phyloP scores from a whole-genome alignment of 2,888 invertebrate species.

The Andrena fulva region DNA sequence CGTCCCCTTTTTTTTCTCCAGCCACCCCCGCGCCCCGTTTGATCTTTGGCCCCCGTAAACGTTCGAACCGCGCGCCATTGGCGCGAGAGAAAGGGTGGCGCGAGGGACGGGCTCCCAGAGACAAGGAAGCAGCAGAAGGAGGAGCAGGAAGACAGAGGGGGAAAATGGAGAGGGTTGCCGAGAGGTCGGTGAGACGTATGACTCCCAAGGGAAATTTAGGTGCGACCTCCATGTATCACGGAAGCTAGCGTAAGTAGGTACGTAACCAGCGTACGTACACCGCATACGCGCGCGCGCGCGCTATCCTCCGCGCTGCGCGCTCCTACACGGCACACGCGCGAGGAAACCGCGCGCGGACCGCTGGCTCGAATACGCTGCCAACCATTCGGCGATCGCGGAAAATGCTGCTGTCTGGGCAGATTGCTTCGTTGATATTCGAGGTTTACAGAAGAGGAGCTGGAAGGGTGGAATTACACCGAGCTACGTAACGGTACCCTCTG shows the following conservation, averaged over 20 bases:
- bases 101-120: not conserved
- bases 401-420: not conserved
- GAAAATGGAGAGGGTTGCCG: slow-evolving; percentile 60
- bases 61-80: not conserved
- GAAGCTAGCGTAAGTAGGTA: slow-evolving; percentile 76
- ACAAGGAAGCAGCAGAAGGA: slow-evolving; percentile 13
- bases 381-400: slow-evolving; percentile 38
- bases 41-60: slow-evolving; percentile 15
- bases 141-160: slow-evolving; percentile 14
- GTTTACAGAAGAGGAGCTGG: slow-evolving; percentile 3
- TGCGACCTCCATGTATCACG: slow-evolving; percentile 82
- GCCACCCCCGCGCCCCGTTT: not conserved
- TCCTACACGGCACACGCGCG: slow-evolving; percentile 38
- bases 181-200: slow-evolving; percentile 75
- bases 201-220: slow-evolving; percentile 80
- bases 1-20: not conserved
- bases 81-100: not conserved
- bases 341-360: not conserved
- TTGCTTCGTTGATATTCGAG: slow-evolving; percentile 1
- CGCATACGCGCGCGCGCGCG: slow-evolving; percentile 42
- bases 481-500: not conserved
- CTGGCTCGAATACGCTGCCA: slow-evolving; percentile 13
- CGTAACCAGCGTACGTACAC: slow-evolving; percentile 74
- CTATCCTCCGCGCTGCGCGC: not conserved
- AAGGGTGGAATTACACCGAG: not conserved